Conservation (phyloP, 2,113 vertebrate species). For the Lepidothrix coronata region DNA sequence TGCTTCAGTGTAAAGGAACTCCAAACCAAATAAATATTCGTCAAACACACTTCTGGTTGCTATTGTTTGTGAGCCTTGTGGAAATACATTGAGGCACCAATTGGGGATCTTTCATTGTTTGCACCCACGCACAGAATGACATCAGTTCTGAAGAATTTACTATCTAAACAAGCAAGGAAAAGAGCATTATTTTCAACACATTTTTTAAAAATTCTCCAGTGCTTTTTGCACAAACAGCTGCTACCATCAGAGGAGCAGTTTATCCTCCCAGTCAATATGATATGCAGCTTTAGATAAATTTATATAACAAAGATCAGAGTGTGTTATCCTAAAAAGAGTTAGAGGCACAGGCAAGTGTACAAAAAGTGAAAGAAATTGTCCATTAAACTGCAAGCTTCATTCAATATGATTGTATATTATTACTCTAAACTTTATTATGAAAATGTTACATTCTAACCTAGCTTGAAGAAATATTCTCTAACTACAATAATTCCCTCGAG, state of each 20-base stretch:
- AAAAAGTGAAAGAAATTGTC: neutral
- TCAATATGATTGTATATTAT: neutral
- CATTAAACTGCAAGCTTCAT: neutral
- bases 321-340: neutral
- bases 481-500: neutral
- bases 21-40: conserved; percentile 48
- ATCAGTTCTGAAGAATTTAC: conserved; percentile 39
- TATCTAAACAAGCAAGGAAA: conserved; percentile 41
- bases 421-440: neutral
- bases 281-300: neutral
- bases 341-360: neutral
- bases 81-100: conserved; percentile 54
- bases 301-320: neutral
- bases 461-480: neutral
- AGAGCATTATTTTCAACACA: conserved; percentile 15
- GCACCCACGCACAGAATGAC: conserved; percentile 51
- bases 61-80: conserved; percentile 45
- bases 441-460: neutral
- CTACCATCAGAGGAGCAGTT: neutral
- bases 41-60: conserved; percentile 27
- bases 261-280: neutral
- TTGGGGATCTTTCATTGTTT: conserved; percentile 25
- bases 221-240: neutral
- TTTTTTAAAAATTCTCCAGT: neutral
- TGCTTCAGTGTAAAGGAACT: conserved; percentile 32